Evolutionary conservation across 23 tunicate species (phyloP).

Genomic region (Clavelina lepadiformis): DNA sequence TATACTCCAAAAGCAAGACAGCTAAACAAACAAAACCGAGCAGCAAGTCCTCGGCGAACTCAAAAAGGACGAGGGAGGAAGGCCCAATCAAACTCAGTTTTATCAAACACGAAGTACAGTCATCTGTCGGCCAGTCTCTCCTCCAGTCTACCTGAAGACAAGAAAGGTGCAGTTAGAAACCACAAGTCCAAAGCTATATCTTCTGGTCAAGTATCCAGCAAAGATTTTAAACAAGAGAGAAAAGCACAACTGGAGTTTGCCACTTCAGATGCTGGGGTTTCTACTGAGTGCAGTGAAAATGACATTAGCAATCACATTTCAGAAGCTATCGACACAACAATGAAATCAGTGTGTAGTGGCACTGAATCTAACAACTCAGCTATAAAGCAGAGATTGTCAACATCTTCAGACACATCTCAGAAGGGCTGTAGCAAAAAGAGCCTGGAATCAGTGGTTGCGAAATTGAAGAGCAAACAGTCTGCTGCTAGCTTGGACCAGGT

Average conservation of each 20-base stretch:
- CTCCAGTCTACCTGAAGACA: no score
- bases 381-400: background rate
- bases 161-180: background rate
- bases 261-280: background rate
- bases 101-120: background rate
- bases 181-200: background rate
- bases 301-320: background rate
- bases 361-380: no score
- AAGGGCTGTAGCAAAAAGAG: slow-evolving; percentile 39
- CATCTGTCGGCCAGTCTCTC: background rate
- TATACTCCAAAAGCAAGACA: background rate
- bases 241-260: no score
- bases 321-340: background rate
- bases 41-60: background rate
- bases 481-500: no score
- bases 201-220: background rate
- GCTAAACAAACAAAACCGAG: background rate
- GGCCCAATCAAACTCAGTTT: background rate
- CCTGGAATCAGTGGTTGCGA: slow-evolving; percentile 77
- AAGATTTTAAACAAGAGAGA: background rate
- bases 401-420: background rate
- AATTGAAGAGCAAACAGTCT: slow-evolving; percentile 60
- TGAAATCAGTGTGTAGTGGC: background rate
- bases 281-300: background rate
- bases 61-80: background rate